These are phyloP conservation scores for Rotaria macrura DNA, from an alignment of 2,888 invertebrate species.

Conservation along the genomic window DNA sequence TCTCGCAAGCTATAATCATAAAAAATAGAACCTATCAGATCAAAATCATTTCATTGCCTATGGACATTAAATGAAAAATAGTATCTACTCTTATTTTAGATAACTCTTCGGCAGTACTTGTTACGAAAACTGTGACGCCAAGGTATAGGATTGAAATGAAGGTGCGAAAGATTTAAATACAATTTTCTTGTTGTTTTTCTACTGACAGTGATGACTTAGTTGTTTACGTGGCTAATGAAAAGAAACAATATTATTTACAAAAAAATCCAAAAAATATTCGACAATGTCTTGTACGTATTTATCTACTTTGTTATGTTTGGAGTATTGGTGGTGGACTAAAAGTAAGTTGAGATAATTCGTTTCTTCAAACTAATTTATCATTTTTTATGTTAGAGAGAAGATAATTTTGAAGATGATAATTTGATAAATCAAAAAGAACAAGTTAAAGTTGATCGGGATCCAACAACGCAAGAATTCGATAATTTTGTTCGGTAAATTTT, in stretches of 20 bases:
- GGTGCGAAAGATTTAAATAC: not conserved
- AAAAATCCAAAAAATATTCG: conserved; percentile 43
- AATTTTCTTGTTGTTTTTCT: not conserved
- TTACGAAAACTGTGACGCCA: not conserved
- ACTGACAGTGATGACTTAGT: not conserved
- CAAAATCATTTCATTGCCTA: no score
- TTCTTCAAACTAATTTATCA: not conserved
- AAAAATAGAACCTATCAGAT: no score
- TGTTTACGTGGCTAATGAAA: not conserved
- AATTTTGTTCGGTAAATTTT: conserved; percentile 44
- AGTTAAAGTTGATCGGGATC: conserved; percentile 35
- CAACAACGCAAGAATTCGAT: conserved; percentile 49
- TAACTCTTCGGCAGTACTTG: not conserved
- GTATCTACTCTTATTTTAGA: not conserved
- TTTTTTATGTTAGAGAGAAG: not conserved
- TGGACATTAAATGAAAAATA: no score
- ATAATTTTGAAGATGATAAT: conserved; percentile 32
- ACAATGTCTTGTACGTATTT: conserved; percentile 46
- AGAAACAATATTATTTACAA: conserved; percentile 41
- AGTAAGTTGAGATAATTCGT: not conserved
- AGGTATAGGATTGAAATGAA: not conserved
- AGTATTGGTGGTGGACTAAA: conserved; percentile 46
- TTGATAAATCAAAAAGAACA: conserved; percentile 34
- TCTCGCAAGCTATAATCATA: no score
- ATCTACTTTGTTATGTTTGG: conserved; percentile 49